phyloP scores from a whole-genome alignment of 1,140 invertebrate genomes.

The Panagrolaimus sp. region DNA sequence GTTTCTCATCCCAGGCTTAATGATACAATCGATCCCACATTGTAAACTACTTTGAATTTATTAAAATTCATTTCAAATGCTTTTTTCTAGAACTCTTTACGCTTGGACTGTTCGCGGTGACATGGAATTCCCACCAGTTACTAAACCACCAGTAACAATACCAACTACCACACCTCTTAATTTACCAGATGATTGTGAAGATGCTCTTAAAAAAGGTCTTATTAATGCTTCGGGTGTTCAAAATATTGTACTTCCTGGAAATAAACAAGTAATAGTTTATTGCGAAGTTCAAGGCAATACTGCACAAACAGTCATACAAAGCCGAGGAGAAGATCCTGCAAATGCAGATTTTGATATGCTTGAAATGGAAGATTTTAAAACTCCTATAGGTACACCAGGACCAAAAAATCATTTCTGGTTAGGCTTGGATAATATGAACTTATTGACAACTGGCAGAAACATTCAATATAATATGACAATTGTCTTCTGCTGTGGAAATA shows the following conservation, averaged over 20 bases:
- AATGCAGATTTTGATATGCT: neutral
- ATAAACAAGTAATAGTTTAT: neutral
- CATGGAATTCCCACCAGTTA: neutral
- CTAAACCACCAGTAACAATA: neutral
- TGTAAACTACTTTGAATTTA: neutral
- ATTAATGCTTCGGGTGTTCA: neutral
- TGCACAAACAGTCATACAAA: constrained; percentile 2
- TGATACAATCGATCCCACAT: neutral
- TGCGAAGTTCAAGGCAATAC: constrained; percentile 4
- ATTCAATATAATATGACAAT: neutral
- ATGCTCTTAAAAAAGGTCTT: neutral
- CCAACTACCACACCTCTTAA: neutral
- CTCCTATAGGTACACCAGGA: neutral
- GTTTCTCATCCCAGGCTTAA: neutral
- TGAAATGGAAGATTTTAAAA: neutral
- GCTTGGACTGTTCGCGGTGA: constrained; percentile 1
- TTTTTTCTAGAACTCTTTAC: neutral
- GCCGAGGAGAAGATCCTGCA: neutral
- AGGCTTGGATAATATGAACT: constrained; percentile 5
- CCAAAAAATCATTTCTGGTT: neutral
- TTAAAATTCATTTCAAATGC: neutral
- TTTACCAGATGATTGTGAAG: neutral
- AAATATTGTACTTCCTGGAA: neutral
- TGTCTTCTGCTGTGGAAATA: neutral
- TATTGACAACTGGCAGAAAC: neutral